Conservation (phyloP, 2,797 vertebrate genomes). For the Sylvia borin region DNA sequence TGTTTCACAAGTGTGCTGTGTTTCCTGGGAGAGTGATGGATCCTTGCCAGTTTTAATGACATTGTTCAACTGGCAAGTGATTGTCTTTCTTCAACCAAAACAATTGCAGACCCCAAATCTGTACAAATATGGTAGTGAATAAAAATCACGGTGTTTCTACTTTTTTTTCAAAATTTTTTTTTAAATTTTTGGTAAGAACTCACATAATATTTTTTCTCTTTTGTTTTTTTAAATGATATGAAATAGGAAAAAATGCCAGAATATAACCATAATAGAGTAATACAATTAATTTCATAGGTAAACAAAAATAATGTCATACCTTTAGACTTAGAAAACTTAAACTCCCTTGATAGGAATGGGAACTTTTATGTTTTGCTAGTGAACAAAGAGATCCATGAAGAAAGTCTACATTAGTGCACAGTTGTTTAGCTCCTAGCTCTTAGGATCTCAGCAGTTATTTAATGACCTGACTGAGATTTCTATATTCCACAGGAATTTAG, state of each 20-base stretch:
- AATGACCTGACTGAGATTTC: neutral
- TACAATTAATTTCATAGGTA: neutral
- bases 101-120: neutral
- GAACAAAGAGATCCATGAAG: neutral
- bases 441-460: neutral
- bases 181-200: neutral
- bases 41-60: neutral
- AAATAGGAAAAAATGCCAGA: neutral
- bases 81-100: neutral
- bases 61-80: neutral
- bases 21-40: neutral
- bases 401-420: neutral
- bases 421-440: neutral
- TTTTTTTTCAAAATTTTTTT: neutral
- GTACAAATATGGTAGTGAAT: neutral
- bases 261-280: neutral
- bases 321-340: neutral
- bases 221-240: neutral
- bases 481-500: neutral
- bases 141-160: neutral
- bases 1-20: neutral
- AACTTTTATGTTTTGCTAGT: neutral
- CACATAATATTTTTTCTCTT: neutral
- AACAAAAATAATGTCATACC: neutral
- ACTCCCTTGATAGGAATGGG: neutral